Evolutionary conservation across 2,888 invertebrate species (phyloP).

Genomic region (Hyppa rectilinea): DNA sequence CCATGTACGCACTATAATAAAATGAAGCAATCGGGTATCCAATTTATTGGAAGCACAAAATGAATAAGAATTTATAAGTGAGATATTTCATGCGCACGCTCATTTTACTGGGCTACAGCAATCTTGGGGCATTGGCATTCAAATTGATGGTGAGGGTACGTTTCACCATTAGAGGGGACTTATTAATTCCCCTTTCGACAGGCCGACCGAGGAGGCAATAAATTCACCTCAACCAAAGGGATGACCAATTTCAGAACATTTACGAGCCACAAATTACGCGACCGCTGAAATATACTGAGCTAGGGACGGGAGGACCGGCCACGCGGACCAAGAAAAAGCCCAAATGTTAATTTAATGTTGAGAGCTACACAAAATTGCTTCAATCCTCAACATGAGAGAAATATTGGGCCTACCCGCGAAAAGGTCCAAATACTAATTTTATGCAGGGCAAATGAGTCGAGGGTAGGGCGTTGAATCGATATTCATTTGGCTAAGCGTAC

Average conservation of each 20-base stretch:
- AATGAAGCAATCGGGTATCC: constrained; percentile 78
- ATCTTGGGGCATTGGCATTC: constrained; percentile 90
- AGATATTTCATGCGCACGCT: constrained; percentile 86
- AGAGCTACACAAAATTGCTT: constrained; percentile 88
- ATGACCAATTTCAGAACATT: constrained; percentile 91
- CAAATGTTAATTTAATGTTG: constrained; percentile 90
- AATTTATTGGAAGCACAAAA: constrained; percentile 83
- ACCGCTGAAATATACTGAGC: constrained; percentile 90
- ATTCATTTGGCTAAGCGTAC: constrained; percentile 86
- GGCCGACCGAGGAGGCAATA: constrained; percentile 90
- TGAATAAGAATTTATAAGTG: constrained; percentile 84
- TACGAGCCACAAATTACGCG: constrained; percentile 91
- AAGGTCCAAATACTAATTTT: constrained; percentile 87
- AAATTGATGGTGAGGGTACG: constrained; percentile 90
- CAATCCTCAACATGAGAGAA: constrained; percentile 85
- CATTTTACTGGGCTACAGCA: constrained; percentile 84
- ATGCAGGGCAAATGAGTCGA: constrained; percentile 87
- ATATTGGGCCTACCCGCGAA: constrained; percentile 83
- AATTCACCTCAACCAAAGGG: constrained; percentile 91
- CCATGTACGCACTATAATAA: constrained; percentile 74
- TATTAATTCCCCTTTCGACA: constrained; percentile 91
- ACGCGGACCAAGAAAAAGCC: constrained; percentile 86
- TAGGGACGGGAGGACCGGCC: constrained; percentile 81
- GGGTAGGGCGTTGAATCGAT: constrained; percentile 83
- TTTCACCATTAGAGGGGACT: constrained; percentile 90